phyloP scores from a whole-genome alignment of 2,797 vertebrate genomes.

The Intellagama lesueurii region DNA sequence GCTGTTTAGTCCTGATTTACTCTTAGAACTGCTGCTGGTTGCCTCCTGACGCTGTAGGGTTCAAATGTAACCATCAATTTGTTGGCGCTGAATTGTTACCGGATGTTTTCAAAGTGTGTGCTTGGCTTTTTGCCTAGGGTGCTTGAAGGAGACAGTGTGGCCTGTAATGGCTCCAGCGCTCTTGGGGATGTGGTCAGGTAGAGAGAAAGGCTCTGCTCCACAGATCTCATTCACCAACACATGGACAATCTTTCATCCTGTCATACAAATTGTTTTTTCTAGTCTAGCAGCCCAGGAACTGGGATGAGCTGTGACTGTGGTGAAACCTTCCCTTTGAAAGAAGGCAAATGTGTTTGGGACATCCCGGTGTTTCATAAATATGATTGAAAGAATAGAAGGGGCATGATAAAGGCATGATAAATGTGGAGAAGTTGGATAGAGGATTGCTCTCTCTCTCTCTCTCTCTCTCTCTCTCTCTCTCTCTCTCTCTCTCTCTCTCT shows the following conservation, averaged over 20 bases:
- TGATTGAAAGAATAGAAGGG: neutral
- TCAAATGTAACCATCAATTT: neutral
- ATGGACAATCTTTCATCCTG: neutral
- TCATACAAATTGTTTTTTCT: neutral
- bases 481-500: too few relatives aligned
- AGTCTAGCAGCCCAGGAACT: too few relatives aligned
- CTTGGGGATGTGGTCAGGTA: neutral
- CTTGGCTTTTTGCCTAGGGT: neutral
- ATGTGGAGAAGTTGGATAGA: neutral
- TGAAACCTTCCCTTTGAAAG: neutral
- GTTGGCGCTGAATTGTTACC: neutral
- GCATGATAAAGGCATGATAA: neutral
- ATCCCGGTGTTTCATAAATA: neutral
- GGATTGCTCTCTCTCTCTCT: neutral
- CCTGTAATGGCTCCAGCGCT: neutral
- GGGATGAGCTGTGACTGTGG: too few relatives aligned
- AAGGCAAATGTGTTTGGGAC: neutral
- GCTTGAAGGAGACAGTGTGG: neutral
- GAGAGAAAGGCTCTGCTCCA: neutral
- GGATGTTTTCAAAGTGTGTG: neutral
- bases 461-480: too few relatives aligned
- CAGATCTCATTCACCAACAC: neutral
- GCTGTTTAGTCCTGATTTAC: slow-evolving; percentile 7
- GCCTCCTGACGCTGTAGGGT: neutral
- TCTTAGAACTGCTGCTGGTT: neutral